phyloP scores from a whole-genome alignment of 2,113 vertebrate species.

The Dolichotis patagonum region DNA sequence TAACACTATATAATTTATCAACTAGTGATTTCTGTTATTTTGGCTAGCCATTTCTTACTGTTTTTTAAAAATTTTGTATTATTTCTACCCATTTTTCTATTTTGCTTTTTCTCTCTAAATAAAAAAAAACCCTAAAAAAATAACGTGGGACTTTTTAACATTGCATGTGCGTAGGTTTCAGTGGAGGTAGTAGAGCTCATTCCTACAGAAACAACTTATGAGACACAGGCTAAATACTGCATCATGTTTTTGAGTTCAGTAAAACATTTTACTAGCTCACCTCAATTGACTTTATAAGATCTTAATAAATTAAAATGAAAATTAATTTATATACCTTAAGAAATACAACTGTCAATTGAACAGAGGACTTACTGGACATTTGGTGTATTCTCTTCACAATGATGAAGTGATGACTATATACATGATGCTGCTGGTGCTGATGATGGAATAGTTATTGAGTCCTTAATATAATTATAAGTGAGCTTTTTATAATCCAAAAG shows the following conservation, averaged over 20 bases:
- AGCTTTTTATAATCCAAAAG: not conserved
- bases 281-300: not conserved
- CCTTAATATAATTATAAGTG: not conserved
- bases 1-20: too few relatives aligned
- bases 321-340: not conserved
- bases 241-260: not conserved
- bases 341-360: slow-evolving; percentile 15
- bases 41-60: too few relatives aligned
- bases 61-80: too few relatives aligned
- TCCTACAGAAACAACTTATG: not conserved
- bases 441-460: not conserved
- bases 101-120: too few relatives aligned
- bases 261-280: slow-evolving; percentile 8
- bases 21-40: too few relatives aligned
- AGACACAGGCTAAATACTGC: not conserved
- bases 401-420: not conserved
- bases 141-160: not conserved
- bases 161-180: not conserved
- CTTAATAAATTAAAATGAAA: not conserved
- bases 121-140: not conserved
- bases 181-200: not conserved
- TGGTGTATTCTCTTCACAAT: not conserved
- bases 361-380: slow-evolving; percentile 19
- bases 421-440: not conserved
- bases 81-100: too few relatives aligned